A percentile compares a stretch with the other conserved stretches of the same genome.
Conservation (phyloP, 2,888 invertebrate species). For the Diaphora mendica region DNA sequence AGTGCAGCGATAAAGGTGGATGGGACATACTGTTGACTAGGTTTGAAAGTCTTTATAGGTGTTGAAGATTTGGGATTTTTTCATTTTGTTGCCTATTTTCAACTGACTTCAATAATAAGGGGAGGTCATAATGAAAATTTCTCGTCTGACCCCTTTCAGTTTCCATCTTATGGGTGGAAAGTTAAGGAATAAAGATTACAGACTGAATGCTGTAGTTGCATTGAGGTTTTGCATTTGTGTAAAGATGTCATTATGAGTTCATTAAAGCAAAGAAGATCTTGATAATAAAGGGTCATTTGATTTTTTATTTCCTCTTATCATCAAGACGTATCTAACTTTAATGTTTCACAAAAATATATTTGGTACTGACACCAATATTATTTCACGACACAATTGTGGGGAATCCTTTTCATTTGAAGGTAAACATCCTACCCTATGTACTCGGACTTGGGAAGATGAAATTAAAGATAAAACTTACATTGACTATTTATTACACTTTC, state of each 20-base stretch:
- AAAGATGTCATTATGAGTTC: background rate
- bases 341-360: background rate
- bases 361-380: background rate
- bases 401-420: too few relatives aligned
- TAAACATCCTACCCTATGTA: too few relatives aligned
- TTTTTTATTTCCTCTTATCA: background rate
- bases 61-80: background rate
- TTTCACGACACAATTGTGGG: too few relatives aligned
- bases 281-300: background rate
- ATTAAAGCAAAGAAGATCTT: background rate
- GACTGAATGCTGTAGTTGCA: too few relatives aligned
- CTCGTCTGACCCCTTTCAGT: too few relatives aligned
- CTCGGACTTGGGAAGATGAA: too few relatives aligned
- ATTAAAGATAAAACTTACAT: too few relatives aligned
- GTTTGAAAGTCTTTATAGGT: background rate
- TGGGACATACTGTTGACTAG: slow-evolving; percentile 24
- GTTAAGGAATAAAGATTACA: too few relatives aligned
- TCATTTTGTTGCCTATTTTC: background rate
- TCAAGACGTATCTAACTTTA: background rate
- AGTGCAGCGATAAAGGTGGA: slow-evolving; percentile 49
- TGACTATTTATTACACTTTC: too few relatives aligned
- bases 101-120: background rate
- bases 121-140: background rate
- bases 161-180: too few relatives aligned
- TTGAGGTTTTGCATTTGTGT: too few relatives aligned